Evolutionary conservation across 2,113 vertebrate species (phyloP).

Genomic region (Patagioenas fasciata): DNA sequence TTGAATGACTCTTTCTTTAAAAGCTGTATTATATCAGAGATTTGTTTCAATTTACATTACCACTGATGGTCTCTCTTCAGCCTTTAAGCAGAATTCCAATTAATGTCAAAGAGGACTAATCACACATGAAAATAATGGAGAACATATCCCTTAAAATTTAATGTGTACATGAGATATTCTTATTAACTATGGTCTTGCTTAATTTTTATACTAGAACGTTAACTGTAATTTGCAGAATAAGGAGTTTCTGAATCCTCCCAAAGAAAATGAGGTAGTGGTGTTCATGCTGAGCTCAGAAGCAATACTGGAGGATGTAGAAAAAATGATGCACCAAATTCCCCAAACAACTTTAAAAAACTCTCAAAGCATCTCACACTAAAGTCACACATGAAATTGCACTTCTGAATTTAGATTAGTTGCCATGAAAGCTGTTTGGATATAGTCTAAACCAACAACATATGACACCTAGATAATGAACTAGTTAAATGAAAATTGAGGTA

Average conservation of each 20-base stretch:
- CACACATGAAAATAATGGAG: not conserved
- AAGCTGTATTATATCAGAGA: not conserved
- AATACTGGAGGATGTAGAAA: not conserved
- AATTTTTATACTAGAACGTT: conserved; percentile 5
- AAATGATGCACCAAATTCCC: not conserved
- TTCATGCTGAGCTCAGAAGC: not conserved
- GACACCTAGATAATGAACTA: not conserved
- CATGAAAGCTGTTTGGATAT: not conserved
- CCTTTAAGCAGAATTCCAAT: conserved; percentile 20
- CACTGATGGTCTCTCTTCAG: not conserved
- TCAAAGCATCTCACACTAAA: not conserved
- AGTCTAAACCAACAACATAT: not conserved
- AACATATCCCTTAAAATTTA: conserved; percentile 7
- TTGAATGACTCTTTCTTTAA: not conserved
- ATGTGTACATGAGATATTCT: not conserved
- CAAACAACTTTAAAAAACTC: not conserved
- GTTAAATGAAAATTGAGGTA: not conserved
- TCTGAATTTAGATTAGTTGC: not conserved
- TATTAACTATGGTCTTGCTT: not conserved
- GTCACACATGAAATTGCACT: not conserved
- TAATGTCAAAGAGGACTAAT: conserved; percentile 8
- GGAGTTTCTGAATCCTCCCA: not conserved
- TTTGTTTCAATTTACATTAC: conserved; percentile 34
- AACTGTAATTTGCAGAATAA: conserved; percentile 2
- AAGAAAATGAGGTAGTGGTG: not conserved